Conservation (phyloP, 2,113 vertebrate genomes). For the Ivindomyrus marchei region DNA sequence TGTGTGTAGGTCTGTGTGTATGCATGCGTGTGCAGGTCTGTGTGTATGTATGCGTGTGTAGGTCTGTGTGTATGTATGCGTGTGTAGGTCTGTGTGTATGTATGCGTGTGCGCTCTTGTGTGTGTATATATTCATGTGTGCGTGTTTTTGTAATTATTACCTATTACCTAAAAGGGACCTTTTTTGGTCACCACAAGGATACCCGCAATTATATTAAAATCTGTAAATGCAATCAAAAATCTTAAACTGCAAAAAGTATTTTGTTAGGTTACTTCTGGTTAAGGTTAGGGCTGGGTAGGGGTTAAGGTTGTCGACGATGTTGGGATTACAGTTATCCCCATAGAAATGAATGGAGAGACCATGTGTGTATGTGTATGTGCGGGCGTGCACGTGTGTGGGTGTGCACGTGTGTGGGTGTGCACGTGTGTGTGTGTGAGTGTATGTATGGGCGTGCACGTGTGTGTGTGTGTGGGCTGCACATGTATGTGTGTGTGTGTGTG, state of each 20-base stretch:
- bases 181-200: neutral
- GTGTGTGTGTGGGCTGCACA: too few relatives aligned
- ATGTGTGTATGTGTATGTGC: neutral
- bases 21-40: neutral
- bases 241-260: neutral
- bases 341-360: neutral
- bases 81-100: too few relatives aligned
- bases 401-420: too few relatives aligned
- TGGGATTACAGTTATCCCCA: neutral
- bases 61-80: neutral
- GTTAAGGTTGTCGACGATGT: neutral
- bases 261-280: neutral
- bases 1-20: neutral
- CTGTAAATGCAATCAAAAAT: neutral
- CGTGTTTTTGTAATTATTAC: neutral
- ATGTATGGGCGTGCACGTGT: neutral
- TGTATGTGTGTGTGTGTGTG: too few relatives aligned
- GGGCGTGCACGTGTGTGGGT: too few relatives aligned
- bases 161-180: neutral
- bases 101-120: too few relatives aligned
- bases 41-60: neutral
- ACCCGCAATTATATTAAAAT: neutral
- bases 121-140: neutral
- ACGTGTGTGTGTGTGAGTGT: too few relatives aligned
- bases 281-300: neutral